These are phyloP conservation scores for Chaetogeoica ovagalla DNA, from an alignment of 2,888 invertebrate genomes.

Conservation along the genomic window DNA sequence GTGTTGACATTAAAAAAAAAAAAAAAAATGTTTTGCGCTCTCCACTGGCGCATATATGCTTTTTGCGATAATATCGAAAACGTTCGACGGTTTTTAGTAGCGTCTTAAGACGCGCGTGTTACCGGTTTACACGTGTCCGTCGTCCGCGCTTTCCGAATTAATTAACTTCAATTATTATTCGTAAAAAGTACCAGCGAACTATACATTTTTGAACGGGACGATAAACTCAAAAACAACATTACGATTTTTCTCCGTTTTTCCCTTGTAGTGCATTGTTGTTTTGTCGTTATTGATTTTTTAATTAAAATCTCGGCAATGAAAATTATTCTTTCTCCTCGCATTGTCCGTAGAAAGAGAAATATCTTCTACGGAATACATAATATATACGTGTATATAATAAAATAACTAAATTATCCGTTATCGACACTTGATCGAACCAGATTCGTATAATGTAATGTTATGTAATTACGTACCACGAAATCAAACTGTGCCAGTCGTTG, in stretches of 20 bases:
- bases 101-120: slow-evolving; percentile 5
- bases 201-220: background rate
- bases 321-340: background rate
- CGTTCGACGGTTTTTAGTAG: slow-evolving; percentile 1
- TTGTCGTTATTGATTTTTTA: slow-evolving; percentile 4
- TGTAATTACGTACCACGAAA: background rate
- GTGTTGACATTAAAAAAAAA: slow-evolving; percentile 13
- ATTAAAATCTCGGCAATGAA: slow-evolving; percentile 18
- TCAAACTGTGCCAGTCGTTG: slow-evolving; percentile 9
- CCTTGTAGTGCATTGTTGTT: background rate
- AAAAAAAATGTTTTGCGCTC: background rate
- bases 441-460: background rate
- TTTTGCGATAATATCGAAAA: slow-evolving; percentile 34
- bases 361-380: too few relatives aligned
- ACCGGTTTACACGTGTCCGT: background rate
- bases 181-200: slow-evolving; percentile 4
- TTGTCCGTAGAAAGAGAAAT: background rate
- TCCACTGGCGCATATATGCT: too few relatives aligned
- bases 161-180: slow-evolving; percentile 20
- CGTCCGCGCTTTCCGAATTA: background rate
- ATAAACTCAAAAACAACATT: background rate
- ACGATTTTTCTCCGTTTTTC: slow-evolving; percentile 15
- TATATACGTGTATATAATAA: background rate
- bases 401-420: slow-evolving; percentile 9
- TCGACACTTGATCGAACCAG: slow-evolving; percentile 4